These are phyloP conservation scores for Actenoides lindsayi DNA, from an alignment of 2,113 vertebrate genomes.

Conservation along the genomic window DNA sequence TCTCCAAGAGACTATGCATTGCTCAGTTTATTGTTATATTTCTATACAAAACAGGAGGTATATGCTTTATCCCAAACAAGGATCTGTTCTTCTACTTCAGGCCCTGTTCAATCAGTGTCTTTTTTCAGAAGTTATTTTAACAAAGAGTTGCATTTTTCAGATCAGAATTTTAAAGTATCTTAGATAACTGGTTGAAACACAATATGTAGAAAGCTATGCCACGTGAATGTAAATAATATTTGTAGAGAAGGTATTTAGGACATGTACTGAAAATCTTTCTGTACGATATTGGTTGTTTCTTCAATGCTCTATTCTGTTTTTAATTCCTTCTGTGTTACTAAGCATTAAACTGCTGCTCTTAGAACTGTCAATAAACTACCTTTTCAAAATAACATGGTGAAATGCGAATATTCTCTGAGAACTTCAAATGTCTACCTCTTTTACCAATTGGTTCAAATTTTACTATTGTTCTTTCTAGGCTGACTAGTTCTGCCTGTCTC, in stretches of 20 bases:
- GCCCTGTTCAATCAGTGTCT: not conserved
- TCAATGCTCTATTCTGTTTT: not conserved
- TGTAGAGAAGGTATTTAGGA: not conserved
- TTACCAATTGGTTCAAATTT: not conserved
- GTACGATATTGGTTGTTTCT: not conserved
- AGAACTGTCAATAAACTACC: not conserved
- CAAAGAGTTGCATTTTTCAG: not conserved
- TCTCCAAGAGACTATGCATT: not conserved
- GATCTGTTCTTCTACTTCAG: accelerated
- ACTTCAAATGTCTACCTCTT: not conserved
- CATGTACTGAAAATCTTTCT: not conserved
- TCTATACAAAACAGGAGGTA: not conserved
- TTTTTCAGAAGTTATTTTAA: not conserved
- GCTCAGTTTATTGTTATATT: accelerated
- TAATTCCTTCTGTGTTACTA: not conserved
- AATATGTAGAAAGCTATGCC: not conserved
- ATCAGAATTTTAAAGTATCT: not conserved
- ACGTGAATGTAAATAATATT: not conserved
- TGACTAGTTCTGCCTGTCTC: not conserved
- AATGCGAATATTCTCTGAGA: not conserved
- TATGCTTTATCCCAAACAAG: not conserved
- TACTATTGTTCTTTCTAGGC: not conserved
- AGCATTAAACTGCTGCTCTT: not conserved
- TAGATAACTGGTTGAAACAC: not conserved
- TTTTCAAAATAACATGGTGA: not conserved